Percentiles rank a stretch among this genome's conserved stretches.
Conservation (phyloP, 2,113 vertebrate genomes). For the Bombycilla garrulus region DNA sequence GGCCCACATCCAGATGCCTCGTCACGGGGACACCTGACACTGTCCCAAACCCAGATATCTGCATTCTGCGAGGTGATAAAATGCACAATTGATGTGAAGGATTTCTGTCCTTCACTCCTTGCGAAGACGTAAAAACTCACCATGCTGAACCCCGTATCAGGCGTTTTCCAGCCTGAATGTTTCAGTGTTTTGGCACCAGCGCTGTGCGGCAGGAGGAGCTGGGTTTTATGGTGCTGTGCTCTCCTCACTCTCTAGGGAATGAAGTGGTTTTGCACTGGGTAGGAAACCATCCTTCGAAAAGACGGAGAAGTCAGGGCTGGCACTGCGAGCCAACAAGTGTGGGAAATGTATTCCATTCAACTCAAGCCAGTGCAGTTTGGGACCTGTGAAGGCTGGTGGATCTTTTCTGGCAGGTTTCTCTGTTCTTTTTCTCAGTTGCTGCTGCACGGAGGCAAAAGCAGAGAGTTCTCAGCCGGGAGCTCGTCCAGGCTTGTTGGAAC, state of each 20-base stretch:
- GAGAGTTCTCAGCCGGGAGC: background rate
- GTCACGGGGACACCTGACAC: fast-evolving
- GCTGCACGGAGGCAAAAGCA: fast-evolving
- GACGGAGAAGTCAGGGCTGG: background rate
- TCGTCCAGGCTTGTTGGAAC: too few relatives aligned
- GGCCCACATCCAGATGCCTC: fast-evolving
- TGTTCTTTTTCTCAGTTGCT: fast-evolving
- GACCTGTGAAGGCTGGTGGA: background rate
- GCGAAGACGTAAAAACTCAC: background rate
- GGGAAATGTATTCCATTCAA: background rate
- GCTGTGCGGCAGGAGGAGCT: background rate
- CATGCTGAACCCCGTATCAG: fast-evolving
- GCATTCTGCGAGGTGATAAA: fast-evolving
- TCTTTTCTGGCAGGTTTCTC: background rate
- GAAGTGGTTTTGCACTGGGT: fast-evolving
- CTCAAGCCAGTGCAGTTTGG: background rate
- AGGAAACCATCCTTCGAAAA: background rate
- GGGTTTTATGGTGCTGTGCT: too few relatives aligned
- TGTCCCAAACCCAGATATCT: background rate
- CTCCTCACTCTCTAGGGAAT: too few relatives aligned
- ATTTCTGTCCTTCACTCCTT: background rate
- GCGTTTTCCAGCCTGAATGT: fast-evolving
- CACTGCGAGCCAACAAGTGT: fast-evolving
- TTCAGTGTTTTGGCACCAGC: fast-evolving
- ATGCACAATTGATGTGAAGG: fast-evolving